Base-by-base conservation (phyloP, 2,888 invertebrate genomes). In the Formica aserva region DNA sequence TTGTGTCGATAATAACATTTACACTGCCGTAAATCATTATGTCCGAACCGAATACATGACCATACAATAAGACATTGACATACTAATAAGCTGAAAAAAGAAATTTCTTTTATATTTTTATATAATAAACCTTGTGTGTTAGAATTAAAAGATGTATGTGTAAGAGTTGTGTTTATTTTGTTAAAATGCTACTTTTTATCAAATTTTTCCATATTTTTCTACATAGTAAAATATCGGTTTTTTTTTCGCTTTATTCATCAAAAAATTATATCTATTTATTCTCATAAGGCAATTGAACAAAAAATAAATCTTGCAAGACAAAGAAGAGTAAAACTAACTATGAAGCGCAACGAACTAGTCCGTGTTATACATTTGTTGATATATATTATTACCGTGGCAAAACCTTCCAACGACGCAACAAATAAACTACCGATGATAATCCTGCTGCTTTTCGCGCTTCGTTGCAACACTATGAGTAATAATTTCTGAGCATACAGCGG, bases 321-420 rank as follows among this genome's bases (percentile, higher is more conserved):
- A 45, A 45, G 15, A 13, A 29, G 1, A 52, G n/a, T 3, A 60
- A 41, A 74, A 60, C 41, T 62, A n/a, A 74, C 3, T 41, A 32
- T 29, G 2, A 57, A 29, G 41, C n/a, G 15, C 18, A 74, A 29
- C 5, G 11, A 57, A 55, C 8, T 55, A n/a, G 38, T 6, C 18
- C 6, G 3, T 26, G 18, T 57, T 11, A 29, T 74, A 13, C 1
- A 22, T 35, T 65, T 52, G 0, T 76, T 67, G 1, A 67, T 41
- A 55, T n/a, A 6, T 41, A 41, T 67, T 15, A 18, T 77, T 83
- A 83, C 82, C 82, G 82, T 63, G 1, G 52, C 15, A 18, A 83
- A 77, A 26, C 82, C 77, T 66, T 83, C 82, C 5, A 77, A 77
- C 0, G 74, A 82, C 9, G 41, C 6, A 29, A 69, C 13, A 38